Base-by-base conservation (phyloP, 2,113 vertebrate genomes). In the Myanophis thanlyinensis region DNA sequence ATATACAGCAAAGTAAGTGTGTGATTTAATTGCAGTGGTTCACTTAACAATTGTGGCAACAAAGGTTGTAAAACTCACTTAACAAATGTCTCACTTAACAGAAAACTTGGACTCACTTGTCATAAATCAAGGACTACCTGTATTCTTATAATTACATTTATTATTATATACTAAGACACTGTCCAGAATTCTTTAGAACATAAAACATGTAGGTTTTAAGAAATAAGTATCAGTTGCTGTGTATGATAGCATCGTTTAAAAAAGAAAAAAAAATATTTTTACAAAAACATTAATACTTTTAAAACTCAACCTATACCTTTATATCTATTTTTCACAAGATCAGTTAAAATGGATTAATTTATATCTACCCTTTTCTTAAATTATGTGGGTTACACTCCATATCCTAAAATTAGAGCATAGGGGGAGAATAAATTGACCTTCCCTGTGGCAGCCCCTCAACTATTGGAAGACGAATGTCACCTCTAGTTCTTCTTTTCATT, bases 101-200 rank as follows among this genome's bases (percentile, higher is more conserved):
- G 25, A 62, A 30, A 30, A 30, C 11, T 30, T 62, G 27, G 25
- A 10, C 27, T 62, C 56, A 62, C 10, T 30, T 27, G 25, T 27
- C 25, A 2, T 56, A 59, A 59, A 3, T 30, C 10, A 0, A 59
- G 10, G 10, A 59, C 56, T 59, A 59, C 25, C 56, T 59, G 10
- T 59, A 84, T 73, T 89, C 92, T 87, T 22, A 93, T 89, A 94
- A 94, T 59, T 91, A 93, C 73, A 90, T 1, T 30, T 94, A 89
- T 12, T 85, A 49, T 12, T 85, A 0, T 15, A 0, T n/a, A 86
- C 88, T 53, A 85, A 0, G 22, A 40, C 18, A 87, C 54, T 8
- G 51, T 90, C n/a, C 91, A 89, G 22, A 54, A 93, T 30, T 54
- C 89, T 20, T 27, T 52, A 92, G 25, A 80, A 22, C 35, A 92